Evolutionary conservation across 2,888 invertebrate species (phyloP).

Genomic region (Ophioninae sp.): DNA sequence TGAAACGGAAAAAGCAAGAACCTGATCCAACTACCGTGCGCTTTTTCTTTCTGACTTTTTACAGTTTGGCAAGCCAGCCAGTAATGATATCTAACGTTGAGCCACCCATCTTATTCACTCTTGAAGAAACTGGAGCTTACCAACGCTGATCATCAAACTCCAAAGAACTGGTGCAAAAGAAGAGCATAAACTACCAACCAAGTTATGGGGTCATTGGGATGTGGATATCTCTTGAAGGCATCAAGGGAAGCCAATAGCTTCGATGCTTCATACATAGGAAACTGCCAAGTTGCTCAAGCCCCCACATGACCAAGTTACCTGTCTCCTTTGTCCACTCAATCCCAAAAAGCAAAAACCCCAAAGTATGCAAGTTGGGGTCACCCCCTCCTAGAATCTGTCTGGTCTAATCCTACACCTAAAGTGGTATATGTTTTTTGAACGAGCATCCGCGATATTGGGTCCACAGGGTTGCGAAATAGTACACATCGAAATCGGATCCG

Average conservation of each 20-base stretch:
- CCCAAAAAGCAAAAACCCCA: not conserved
- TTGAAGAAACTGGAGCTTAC: not conserved
- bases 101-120: not conserved
- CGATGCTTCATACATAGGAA: not conserved
- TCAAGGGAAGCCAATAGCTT: not conserved
- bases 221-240: not conserved
- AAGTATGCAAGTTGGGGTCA: not conserved
- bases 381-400: not conserved
- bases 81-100: conserved; percentile 4
- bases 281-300: not conserved
- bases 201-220: not conserved
- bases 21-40: not conserved
- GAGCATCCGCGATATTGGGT: not conserved
- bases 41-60: conserved; percentile 31
- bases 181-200: not conserved
- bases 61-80: conserved; percentile 29
- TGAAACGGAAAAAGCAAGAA: not conserved
- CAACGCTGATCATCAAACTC: not conserved
- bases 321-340: not conserved
- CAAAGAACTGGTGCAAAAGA: not conserved
- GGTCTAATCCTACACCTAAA: not conserved
- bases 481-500: conserved; percentile 37
- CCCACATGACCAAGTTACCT: not conserved
- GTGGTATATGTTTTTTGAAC: not conserved
- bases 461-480: conserved; percentile 19